These are phyloP conservation scores for Bubo bubo DNA, from an alignment of 2,113 vertebrate species.

Conservation along the genomic window DNA sequence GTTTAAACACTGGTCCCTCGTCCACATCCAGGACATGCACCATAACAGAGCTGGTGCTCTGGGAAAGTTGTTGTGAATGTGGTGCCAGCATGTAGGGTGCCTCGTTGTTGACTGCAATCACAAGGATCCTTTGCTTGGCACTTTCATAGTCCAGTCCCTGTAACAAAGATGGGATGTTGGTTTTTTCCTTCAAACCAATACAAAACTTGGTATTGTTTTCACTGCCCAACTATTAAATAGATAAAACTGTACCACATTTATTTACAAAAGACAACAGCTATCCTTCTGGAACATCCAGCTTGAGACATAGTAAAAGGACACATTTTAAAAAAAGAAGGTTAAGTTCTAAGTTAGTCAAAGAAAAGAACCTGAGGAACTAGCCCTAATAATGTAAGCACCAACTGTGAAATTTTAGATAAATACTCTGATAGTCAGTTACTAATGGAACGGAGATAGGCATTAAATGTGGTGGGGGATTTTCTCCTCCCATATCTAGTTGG, in stretches of 20 bases:
- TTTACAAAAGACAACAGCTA: not conserved
- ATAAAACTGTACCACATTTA: not conserved
- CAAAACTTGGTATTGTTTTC: not conserved
- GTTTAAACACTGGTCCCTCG: slow-evolving; percentile 85
- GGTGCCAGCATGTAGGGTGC: slow-evolving; percentile 71
- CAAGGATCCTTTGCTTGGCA: slow-evolving; percentile 63
- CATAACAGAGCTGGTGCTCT: slow-evolving; percentile 74
- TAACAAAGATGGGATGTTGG: not conserved
- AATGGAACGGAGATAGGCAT: not conserved
- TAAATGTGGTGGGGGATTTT: not conserved
- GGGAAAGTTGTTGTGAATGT: slow-evolving; percentile 51
- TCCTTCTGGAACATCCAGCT: not conserved
- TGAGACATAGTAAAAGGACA: not conserved
- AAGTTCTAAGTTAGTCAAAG: not conserved
- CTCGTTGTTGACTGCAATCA: slow-evolving; percentile 81
- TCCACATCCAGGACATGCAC: slow-evolving; percentile 78
- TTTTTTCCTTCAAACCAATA: not conserved
- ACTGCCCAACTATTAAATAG: not conserved
- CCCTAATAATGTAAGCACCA: not conserved
- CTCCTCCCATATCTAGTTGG: not conserved
- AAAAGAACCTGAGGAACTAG: not conserved
- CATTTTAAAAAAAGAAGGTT: not conserved
- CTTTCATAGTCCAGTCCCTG: slow-evolving; percentile 86
- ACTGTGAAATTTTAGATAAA: not conserved
- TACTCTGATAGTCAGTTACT: not conserved